These are phyloP conservation scores for Drosophila neonasuta DNA, from an alignment of 2,888 invertebrate species.

Conservation along the genomic window DNA sequence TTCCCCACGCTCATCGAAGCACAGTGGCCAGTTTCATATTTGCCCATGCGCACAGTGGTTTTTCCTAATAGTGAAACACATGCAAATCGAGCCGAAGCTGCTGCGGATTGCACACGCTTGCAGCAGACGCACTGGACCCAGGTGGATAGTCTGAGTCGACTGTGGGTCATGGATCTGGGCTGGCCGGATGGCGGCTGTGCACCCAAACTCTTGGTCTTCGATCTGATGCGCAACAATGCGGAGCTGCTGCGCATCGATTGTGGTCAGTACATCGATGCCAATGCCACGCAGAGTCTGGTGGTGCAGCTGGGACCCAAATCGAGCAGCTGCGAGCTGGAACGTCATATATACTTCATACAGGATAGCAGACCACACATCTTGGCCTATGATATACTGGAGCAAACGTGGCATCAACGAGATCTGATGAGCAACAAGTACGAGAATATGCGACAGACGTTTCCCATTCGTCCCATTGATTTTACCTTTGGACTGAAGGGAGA, in stretches of 20 bases:
- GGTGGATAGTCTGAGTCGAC: slow-evolving; percentile 76
- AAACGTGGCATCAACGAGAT: slow-evolving; percentile 70
- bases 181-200: slow-evolving; percentile 61
- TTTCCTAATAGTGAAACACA: slow-evolving; percentile 68
- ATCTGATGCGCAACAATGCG: slow-evolving; percentile 76
- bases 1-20: slow-evolving; percentile 78
- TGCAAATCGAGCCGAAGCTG: slow-evolving; percentile 55
- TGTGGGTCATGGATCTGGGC: slow-evolving; percentile 80
- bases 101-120: slow-evolving; percentile 68
- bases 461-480: slow-evolving; percentile 74
- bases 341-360: slow-evolving; percentile 75
- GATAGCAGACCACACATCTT: slow-evolving; percentile 63
- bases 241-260: slow-evolving; percentile 78
- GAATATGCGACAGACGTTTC: slow-evolving; percentile 65
- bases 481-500: slow-evolving; percentile 72
- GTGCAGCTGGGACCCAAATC: slow-evolving; percentile 72
- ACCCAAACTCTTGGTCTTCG: slow-evolving; percentile 79
- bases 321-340: slow-evolving; percentile 70
- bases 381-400: slow-evolving; percentile 77
- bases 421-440: slow-evolving; percentile 72
- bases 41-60: slow-evolving; percentile 64
- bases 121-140: slow-evolving; percentile 80
- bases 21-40: slow-evolving; percentile 76
- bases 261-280: slow-evolving; percentile 58
- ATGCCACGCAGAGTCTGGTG: slow-evolving; percentile 55